Conservation (phyloP, 2,113 vertebrate species). For the Romanogobio albipinnatus region DNA sequence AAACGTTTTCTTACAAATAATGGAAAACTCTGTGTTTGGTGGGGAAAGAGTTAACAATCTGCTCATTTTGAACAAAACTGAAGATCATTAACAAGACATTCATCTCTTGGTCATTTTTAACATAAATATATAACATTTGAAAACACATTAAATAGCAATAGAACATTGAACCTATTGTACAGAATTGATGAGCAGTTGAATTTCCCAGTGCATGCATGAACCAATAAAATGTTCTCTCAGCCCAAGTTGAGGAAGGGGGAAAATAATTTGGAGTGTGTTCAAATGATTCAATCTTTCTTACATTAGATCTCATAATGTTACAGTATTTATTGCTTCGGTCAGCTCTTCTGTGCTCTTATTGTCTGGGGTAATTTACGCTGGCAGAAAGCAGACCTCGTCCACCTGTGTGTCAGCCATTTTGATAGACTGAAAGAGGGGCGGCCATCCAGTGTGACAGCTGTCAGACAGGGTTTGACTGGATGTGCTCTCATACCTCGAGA, state of each 20-base stretch:
- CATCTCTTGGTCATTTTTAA: too few relatives aligned
- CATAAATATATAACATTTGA: too few relatives aligned
- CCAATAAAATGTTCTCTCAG: neutral
- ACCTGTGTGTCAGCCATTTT: slow-evolving; percentile 22
- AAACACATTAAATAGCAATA: too few relatives aligned
- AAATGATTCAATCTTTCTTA: neutral
- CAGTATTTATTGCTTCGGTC: neutral
- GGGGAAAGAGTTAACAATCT: too few relatives aligned
- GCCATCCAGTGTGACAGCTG: neutral
- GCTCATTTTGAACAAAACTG: too few relatives aligned
- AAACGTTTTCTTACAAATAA: too few relatives aligned
- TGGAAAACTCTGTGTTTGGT: too few relatives aligned
- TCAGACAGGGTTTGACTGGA: slow-evolving; percentile 11
- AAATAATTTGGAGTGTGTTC: neutral
- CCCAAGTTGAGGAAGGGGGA: neutral
- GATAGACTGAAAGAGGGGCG: neutral
- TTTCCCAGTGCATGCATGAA: too few relatives aligned
- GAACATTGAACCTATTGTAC: too few relatives aligned
- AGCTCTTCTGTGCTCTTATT: neutral
- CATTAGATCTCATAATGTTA: neutral
- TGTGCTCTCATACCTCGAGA: slow-evolving; percentile 25
- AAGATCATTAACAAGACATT: too few relatives aligned
- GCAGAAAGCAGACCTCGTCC: slow-evolving; percentile 28
- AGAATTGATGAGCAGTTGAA: too few relatives aligned
- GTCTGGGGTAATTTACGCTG: slow-evolving; percentile 20